Percentiles rank a stretch among this genome's conserved stretches.
phyloP scores from a whole-genome alignment of 2,113 vertebrate species.

The Centropus bengalensis region DNA sequence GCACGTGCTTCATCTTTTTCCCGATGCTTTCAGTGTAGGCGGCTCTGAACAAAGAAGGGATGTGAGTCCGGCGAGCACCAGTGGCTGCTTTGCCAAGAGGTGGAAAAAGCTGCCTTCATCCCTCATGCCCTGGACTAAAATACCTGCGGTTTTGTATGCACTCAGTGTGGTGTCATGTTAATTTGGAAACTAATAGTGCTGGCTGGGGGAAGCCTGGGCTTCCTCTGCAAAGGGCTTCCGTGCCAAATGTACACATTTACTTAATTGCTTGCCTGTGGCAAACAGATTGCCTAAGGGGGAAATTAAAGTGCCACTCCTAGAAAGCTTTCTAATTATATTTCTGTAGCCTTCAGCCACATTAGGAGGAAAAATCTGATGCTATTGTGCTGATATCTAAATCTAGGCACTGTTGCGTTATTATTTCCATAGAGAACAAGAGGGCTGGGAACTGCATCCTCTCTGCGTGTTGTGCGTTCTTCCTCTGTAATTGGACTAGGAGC shows the following conservation, averaged over 20 bases:
- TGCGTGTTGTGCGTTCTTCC: accelerated
- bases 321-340: not conserved
- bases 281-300: conserved; percentile 27
- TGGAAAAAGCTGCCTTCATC: not conserved
- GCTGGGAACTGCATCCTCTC: not conserved
- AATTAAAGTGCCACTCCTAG: not conserved
- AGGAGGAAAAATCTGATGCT: not conserved
- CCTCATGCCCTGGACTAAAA: accelerated
- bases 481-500: not conserved
- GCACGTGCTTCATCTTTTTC: not conserved
- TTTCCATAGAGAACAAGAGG: accelerated
- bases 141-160: not conserved
- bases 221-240: not conserved
- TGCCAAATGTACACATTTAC: not conserved
- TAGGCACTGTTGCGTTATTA: not conserved
- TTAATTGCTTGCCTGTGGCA: conserved; percentile 38
- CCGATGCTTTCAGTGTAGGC: not conserved
- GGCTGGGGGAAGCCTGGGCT: not conserved
- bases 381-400: not conserved
- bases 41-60: not conserved
- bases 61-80: not conserved
- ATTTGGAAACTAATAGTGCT: not conserved
- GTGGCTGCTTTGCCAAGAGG: not conserved
- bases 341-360: not conserved
- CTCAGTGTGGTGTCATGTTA: not conserved